Evolutionary conservation across 2,888 invertebrate genomes (phyloP), one percentile per base, ranked within the genome.

Genomic region (Bombylius major): DNA sequence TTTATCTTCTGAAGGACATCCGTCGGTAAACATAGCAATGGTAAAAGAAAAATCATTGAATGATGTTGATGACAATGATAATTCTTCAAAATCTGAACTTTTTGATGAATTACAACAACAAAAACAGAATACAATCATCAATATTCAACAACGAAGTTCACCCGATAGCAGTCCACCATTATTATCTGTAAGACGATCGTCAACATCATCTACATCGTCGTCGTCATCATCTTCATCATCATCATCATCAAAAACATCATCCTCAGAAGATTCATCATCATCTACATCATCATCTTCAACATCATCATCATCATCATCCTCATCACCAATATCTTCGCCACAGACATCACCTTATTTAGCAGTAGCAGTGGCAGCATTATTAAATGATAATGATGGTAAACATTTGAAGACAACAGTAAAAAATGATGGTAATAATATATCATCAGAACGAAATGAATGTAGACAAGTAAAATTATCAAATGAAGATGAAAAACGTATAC

Each of bases 141-240:
- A 3, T 9, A 39, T 39, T 39, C 39, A 39, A 7, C 39, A 39
- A 39, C 23, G 23, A 23, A 23, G 23, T 23, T 23, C 23, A 3
- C 23, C 23, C 23, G 3, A 23, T 23, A 23, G 23, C 23, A 23
- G 23, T 23, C 23, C 23, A 23, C 23, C 23, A 23, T 23, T 23
- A 23, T 23, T 23, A 23, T 23, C 2, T 23, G 23, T 23, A 23
- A 23, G 39, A 11, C 39, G 45, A 11, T 45, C 14, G 14, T 45
- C 45, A 1, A 14, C 14, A 45, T n/a, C 14, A 7, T 14, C 65
- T 7, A 42, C 65, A 11, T 62, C 65, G 14, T 65, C 65, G 5
- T 63, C 64, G 7, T 63, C 63, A 13, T 31, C 50, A 33, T 50
- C 53, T 5, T 65, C 66, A 1, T 65, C 65, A 6, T 64, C 65